These are phyloP conservation scores for Tachina fera DNA, from an alignment of 2,888 invertebrate genomes.

Conservation along the genomic window DNA sequence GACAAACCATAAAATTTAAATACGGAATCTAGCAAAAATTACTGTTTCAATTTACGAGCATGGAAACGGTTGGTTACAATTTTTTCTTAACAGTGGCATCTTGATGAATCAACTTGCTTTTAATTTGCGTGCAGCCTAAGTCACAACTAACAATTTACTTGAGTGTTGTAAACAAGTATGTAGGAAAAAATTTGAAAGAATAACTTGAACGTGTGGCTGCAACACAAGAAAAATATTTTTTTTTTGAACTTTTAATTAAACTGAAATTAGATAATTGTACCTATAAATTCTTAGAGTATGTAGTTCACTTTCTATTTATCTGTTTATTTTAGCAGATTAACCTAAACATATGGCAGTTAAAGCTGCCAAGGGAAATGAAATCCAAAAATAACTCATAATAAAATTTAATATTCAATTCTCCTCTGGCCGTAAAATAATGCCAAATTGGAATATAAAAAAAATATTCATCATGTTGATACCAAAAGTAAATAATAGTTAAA, in stretches of 20 bases:
- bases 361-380: neutral
- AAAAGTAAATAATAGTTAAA: neutral
- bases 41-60: too few relatives aligned
- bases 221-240: too few relatives aligned
- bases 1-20: too few relatives aligned
- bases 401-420: neutral
- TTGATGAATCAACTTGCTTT: too few relatives aligned
- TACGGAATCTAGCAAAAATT: too few relatives aligned
- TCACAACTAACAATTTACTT: too few relatives aligned
- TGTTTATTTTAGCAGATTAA: neutral
- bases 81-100: too few relatives aligned
- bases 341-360: slow-evolving; percentile 12
- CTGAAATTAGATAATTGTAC: neutral
- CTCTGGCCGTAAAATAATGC: neutral
- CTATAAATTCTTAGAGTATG: neutral
- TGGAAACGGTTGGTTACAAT: too few relatives aligned
- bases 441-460: neutral
- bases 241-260: neutral
- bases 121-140: too few relatives aligned
- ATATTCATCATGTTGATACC: neutral
- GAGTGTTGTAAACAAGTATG: too few relatives aligned
- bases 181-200: too few relatives aligned
- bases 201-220: too few relatives aligned
- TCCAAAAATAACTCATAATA: neutral
- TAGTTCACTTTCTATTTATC: neutral